Evolutionary conservation across 2,797 vertebrate species (phyloP).

Genomic region (Rhabdophis nuchalis): DNA sequence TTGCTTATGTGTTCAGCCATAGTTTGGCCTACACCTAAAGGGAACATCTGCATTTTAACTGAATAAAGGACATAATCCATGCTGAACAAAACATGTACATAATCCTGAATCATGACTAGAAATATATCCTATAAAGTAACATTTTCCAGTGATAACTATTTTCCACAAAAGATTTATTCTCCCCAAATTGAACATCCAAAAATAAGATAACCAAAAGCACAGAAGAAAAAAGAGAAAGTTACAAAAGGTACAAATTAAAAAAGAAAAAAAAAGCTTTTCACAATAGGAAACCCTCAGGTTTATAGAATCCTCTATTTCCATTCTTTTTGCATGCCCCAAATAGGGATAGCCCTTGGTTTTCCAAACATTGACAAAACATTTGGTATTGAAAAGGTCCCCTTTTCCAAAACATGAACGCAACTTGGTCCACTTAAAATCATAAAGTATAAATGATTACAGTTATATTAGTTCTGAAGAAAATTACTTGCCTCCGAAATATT

Average conservation of each 20-base stretch:
- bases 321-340: too few relatives aligned
- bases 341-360: not conserved
- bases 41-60: not conserved
- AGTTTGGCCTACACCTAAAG: not conserved
- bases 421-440: not conserved
- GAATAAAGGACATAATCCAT: not conserved
- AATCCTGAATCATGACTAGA: not conserved
- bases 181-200: not conserved
- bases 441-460: slow-evolving; percentile 27
- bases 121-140: not conserved
- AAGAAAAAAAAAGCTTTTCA: not conserved
- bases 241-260: not conserved
- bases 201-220: not conserved
- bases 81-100: not conserved
- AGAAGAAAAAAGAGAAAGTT: not conserved
- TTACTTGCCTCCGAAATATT: slow-evolving; percentile 94
- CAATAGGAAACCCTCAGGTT: not conserved
- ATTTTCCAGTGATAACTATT: not conserved
- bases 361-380: not conserved
- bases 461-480: slow-evolving; percentile 31
- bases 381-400: not conserved
- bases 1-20: not conserved
- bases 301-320: not conserved
- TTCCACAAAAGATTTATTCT: not conserved
- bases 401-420: not conserved